These are phyloP conservation scores for Microcebus lehilahytsara DNA, from an alignment of 2,113 vertebrate genomes.

Conservation along the genomic window DNA sequence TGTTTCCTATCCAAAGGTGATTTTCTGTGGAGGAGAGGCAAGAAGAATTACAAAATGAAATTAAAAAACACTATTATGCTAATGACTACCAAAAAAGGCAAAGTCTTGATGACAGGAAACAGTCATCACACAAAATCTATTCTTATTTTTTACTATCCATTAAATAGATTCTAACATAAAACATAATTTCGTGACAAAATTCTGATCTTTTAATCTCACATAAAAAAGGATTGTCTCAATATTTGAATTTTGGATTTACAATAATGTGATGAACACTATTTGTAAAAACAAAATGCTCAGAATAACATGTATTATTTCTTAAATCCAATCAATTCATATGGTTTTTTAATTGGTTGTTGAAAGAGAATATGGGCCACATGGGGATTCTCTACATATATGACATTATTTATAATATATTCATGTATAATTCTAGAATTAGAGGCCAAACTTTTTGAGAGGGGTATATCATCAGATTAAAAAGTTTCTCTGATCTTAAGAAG, in stretches of 20 bases:
- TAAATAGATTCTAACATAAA: not conserved
- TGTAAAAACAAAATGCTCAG: not conserved
- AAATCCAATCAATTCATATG: not conserved
- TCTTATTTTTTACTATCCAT: not conserved
- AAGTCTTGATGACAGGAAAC: not conserved
- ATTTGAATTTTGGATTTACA: not conserved
- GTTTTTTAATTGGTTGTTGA: not conserved
- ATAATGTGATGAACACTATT: not conserved
- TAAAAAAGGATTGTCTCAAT: not conserved
- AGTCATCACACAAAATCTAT: not conserved
- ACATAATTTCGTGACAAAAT: not conserved
- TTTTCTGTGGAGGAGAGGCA: not conserved
- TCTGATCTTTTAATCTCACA: not conserved
- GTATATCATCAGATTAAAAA: constrained; percentile 54
- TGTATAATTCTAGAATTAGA: constrained; percentile 58
- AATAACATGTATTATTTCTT: not conserved
- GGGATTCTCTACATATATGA: not conserved
- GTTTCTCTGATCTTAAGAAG: constrained; percentile 48
- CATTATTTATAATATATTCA: not conserved
- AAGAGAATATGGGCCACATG: not conserved
- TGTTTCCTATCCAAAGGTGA: not conserved
- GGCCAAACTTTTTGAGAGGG: constrained; percentile 41
- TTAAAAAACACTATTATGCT: not conserved
- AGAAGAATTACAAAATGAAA: not conserved
- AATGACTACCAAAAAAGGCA: not conserved